Evolutionary conservation across 2,113 vertebrate genomes (phyloP).

Genomic region (Seriola dumerili): DNA sequence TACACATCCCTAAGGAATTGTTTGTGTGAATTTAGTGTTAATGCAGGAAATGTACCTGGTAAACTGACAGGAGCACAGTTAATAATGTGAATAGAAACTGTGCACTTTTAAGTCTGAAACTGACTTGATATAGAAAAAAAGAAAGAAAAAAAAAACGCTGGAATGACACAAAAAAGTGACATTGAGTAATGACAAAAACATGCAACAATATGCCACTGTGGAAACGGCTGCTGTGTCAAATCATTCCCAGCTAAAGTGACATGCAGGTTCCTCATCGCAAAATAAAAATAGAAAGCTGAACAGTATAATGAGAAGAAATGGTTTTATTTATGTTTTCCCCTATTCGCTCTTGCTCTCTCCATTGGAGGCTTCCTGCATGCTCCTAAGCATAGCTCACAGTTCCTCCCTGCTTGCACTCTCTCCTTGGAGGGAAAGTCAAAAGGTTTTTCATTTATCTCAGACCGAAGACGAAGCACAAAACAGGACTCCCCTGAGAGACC

Average conservation of each 20-base stretch:
- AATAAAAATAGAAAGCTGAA: constrained; percentile 76
- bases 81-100: constrained; percentile 9
- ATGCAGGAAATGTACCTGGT: background rate
- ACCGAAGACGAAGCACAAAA: constrained; percentile 80
- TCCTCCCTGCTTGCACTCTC: constrained; percentile 67
- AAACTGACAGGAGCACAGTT: constrained; percentile 1
- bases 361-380: constrained; percentile 63
- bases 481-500: constrained; percentile 76
- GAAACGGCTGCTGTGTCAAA: constrained; percentile 65
- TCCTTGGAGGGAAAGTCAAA: constrained; percentile 84
- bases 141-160: constrained; percentile 43
- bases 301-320: constrained; percentile 75
- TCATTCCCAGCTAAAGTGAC: constrained; percentile 66
- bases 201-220: constrained; percentile 60
- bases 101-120: constrained; percentile 20
- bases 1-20: background rate
- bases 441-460: constrained; percentile 84
- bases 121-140: constrained; percentile 1
- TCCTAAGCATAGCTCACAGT: constrained; percentile 77
- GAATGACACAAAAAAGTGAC: constrained; percentile 74
- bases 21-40: background rate
- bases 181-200: constrained; percentile 77
- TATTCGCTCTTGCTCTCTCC: constrained; percentile 42
- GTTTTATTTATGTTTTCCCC: constrained; percentile 77
- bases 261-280: constrained; percentile 53